Conservation (phyloP, 2,888 invertebrate species). For the Metallyticus violacea region DNA sequence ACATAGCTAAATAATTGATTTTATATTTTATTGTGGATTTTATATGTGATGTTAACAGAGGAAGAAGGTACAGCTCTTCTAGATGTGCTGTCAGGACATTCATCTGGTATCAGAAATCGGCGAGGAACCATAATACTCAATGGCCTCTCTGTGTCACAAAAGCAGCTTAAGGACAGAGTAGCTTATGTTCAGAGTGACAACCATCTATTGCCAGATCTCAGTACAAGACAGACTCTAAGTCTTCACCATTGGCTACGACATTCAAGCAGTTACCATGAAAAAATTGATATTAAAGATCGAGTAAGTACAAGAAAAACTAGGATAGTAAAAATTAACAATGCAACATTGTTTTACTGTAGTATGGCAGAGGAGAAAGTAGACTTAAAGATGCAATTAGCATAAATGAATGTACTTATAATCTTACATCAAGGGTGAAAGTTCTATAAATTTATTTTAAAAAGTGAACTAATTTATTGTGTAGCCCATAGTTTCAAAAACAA, state of each 20-base stretch:
- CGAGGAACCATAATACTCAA: conserved; percentile 82
- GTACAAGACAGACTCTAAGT: conserved; percentile 83
- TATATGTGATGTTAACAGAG: conserved; percentile 51
- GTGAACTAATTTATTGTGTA: no score
- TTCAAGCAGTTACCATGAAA: neutral
- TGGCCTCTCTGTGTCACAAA: conserved; percentile 74
- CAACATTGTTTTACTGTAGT: neutral
- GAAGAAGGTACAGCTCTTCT: conserved; percentile 83
- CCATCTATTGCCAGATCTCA: conserved; percentile 79
- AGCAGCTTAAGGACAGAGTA: conserved; percentile 66
- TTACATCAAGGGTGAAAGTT: neutral
- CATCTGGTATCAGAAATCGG: conserved; percentile 51
- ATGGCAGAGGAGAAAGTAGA: neutral
- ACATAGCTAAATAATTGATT: neutral
- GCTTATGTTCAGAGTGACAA: conserved; percentile 74
- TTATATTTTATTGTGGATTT: conserved; percentile 1
- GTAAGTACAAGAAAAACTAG: conserved; percentile 43
- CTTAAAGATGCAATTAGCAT: neutral
- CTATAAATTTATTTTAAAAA: no score
- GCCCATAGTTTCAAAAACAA: no score
- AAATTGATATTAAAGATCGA: conserved; percentile 45
- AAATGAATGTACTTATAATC: no score
- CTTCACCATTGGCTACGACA: conserved; percentile 75
- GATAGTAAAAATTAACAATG: neutral
- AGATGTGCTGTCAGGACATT: conserved; percentile 77